Conservation (phyloP, 2,797 vertebrate species). For the Microctenopoma steveboyesi region DNA sequence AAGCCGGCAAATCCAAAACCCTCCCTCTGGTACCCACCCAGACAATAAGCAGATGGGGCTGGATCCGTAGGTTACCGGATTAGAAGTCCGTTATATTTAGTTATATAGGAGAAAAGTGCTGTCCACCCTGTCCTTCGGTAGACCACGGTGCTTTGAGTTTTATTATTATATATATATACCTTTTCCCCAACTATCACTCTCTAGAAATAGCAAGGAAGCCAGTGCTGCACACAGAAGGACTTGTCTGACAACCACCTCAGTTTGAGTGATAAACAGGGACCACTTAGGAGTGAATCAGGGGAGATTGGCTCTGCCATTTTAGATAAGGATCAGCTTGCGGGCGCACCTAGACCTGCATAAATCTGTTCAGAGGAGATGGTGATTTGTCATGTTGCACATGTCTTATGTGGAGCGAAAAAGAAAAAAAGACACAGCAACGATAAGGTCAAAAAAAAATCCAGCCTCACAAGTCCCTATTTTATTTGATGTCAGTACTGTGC, state of each 20-base stretch:
- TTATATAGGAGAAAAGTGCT: conserved; percentile 53
- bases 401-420: conserved; percentile 40
- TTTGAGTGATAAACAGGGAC: conserved; percentile 82
- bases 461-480: conserved; percentile 17
- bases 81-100: conserved; percentile 76
- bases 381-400: conserved; percentile 74
- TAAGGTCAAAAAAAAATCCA: conserved; percentile 18
- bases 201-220: conserved; percentile 62
- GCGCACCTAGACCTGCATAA: conserved; percentile 80
- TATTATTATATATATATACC: conserved; percentile 44
- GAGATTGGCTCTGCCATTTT: conserved; percentile 79
- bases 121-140: conserved; percentile 48
- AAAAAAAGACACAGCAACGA: conserved; percentile 5
- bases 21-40: conserved; percentile 75
- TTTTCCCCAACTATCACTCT: conserved; percentile 21
- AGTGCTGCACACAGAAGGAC: conserved; percentile 58
- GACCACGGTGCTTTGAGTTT: conserved; percentile 45
- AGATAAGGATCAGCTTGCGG: conserved; percentile 79
- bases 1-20: conserved; percentile 76
- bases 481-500: conserved; percentile 26
- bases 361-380: conserved; percentile 73
- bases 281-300: conserved; percentile 81
- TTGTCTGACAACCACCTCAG: conserved; percentile 74
- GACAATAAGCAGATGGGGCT: conserved; percentile 77
- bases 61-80: conserved; percentile 76